Evolutionary conservation across 2,797 vertebrate species (phyloP).

Genomic region (Peromyscus eremicus): DNA sequence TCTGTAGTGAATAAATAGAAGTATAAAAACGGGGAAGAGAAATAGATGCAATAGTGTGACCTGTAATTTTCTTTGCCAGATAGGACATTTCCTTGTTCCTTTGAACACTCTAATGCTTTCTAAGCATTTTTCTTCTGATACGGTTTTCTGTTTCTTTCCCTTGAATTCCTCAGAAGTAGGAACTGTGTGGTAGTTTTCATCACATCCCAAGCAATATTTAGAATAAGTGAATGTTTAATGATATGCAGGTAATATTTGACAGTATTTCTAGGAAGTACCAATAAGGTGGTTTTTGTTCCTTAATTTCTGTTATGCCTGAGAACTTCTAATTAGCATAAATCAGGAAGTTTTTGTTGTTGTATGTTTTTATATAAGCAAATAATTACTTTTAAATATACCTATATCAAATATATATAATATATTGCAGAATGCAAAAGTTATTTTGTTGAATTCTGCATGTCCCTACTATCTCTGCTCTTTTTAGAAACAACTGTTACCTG

Average conservation of each 20-base stretch:
- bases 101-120: constrained; percentile 30
- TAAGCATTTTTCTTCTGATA: not conserved
- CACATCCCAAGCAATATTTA: constrained; percentile 13
- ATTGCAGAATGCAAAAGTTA: constrained; percentile 61
- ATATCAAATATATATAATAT: not conserved
- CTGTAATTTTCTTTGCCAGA: not conserved
- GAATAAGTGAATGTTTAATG: constrained; percentile 26
- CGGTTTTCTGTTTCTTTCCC: not conserved
- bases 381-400: constrained; percentile 2
- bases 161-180: constrained; percentile 28
- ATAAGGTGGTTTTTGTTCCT: constrained; percentile 4
- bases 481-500: constrained; percentile 12
- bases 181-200: constrained; percentile 30
- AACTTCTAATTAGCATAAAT: constrained; percentile 53
- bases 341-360: not conserved
- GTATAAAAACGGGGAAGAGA: constrained; percentile 1
- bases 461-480: not conserved
- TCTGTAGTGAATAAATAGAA: constrained; percentile 44
- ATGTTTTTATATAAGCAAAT: constrained; percentile 61
- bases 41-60: not conserved
- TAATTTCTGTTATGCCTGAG: not conserved
- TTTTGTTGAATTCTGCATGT: constrained; percentile 28
- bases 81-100: constrained; percentile 10
- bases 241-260: constrained; percentile 17
- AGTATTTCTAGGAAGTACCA: constrained; percentile 39